Percentiles rank a stretch among this genome's conserved stretches.
phyloP scores from a whole-genome alignment of 2,797 vertebrate genomes.

The Silurus aristotelis region DNA sequence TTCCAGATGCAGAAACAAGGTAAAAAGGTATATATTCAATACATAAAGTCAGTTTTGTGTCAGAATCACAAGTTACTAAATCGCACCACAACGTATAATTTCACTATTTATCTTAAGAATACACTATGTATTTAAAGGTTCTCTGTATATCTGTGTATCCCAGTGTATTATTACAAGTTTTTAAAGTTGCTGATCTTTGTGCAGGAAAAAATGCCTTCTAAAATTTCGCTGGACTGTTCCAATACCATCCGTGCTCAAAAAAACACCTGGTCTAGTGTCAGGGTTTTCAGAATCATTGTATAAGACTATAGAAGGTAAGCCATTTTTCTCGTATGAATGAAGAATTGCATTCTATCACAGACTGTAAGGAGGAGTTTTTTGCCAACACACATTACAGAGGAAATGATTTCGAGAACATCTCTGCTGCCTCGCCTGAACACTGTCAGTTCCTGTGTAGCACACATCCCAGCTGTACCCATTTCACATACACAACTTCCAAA shows the following conservation, averaged over 20 bases:
- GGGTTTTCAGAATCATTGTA: constrained; percentile 61
- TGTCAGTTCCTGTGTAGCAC: constrained; percentile 63
- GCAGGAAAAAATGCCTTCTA: constrained; percentile 68
- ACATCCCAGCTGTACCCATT: constrained; percentile 62
- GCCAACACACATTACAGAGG: constrained; percentile 48
- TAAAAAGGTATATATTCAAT: rapidly evolving
- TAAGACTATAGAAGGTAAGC: background rate
- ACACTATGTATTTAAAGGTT: too few species aligned
- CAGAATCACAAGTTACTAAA: background rate
- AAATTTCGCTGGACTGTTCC: constrained; percentile 65
- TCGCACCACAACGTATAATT: too few species aligned
- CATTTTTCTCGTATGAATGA: too few species aligned
- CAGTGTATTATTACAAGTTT: background rate
- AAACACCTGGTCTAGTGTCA: constrained; percentile 42
- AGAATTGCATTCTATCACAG: background rate
- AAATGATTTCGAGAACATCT: background rate
- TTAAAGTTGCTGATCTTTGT: constrained; percentile 3
- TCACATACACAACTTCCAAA: background rate
- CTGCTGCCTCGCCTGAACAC: constrained; percentile 59
- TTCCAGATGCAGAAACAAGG: rapidly evolving
- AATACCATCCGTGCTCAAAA: constrained; percentile 30
- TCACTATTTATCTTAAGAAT: too few species aligned
- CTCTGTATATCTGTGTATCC: background rate
- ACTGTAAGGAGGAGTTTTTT: constrained; percentile 48
- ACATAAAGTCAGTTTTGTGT: background rate